Evolutionary conservation across 1,140 invertebrate species (phyloP).

Genomic region (Mycetomoellerius zeteki): DNA sequence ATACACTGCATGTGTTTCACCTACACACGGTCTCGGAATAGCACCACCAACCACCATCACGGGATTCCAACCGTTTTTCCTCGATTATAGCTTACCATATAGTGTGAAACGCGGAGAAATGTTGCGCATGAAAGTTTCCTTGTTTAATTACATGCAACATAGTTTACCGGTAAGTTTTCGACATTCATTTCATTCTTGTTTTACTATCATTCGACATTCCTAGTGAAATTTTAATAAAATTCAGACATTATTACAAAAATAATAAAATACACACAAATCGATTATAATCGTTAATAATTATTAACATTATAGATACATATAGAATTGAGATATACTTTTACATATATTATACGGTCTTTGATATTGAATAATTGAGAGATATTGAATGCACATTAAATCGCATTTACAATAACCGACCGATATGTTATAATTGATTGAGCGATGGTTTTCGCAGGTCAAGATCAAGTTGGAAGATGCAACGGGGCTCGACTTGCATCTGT

Average conservation of each 20-base stretch:
- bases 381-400: neutral
- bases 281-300: no score
- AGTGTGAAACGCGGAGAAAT: conserved; percentile 91
- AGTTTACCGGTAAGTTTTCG: conserved; percentile 88
- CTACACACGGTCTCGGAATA: conserved; percentile 89
- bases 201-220: neutral
- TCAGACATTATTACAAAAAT: neutral
- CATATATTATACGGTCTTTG: neutral
- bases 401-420: neutral
- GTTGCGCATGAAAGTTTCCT: conserved; percentile 89
- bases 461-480: conserved; percentile 86
- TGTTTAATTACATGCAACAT: conserved; percentile 91
- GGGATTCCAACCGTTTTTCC: conserved; percentile 92
- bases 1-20: conserved; percentile 90
- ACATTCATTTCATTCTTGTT: neutral
- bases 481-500: conserved; percentile 84
- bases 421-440: neutral
- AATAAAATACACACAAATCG: neutral
- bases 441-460: conserved; percentile 84
- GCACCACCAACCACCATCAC: conserved; percentile 87
- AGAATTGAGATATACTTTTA: neutral
- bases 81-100: conserved; percentile 91
- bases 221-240: neutral
- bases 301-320: neutral
- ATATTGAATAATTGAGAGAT: neutral